Evolutionary conservation across 2,888 invertebrate species (phyloP).

Genomic region (Stenolophus ochropezus): DNA sequence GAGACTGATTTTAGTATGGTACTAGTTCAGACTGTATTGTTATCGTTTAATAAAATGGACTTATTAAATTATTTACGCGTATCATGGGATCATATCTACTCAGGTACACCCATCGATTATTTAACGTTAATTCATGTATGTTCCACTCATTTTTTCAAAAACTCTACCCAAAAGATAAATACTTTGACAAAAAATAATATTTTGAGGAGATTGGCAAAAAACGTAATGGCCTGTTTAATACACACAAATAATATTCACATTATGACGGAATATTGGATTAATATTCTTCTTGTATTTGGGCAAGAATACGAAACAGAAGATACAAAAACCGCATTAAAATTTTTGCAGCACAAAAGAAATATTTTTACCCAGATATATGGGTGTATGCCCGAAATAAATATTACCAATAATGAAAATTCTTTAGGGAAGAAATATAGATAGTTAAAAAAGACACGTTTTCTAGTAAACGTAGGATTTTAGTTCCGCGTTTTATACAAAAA

Average conservation of each 20-base stretch:
- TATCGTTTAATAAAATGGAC: conserved; percentile 9
- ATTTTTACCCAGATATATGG: background rate
- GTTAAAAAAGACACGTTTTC: background rate
- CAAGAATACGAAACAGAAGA: background rate
- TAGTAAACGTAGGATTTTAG: background rate
- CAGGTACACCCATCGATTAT: background rate
- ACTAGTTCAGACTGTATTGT: background rate
- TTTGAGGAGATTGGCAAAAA: background rate
- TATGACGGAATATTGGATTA: background rate
- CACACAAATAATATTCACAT: background rate
- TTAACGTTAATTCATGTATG: background rate
- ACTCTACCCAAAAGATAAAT: background rate
- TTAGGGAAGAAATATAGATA: background rate
- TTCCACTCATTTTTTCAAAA: background rate
- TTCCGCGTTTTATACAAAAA: conserved; percentile 5
- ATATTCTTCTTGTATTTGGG: background rate
- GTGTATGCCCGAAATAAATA: background rate
- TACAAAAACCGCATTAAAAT: background rate
- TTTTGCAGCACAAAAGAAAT: background rate
- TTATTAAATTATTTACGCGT: conserved; percentile 1
- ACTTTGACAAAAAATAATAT: background rate
- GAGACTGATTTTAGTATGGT: conserved; percentile 18
- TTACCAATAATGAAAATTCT: background rate
- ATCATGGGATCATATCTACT: conserved; percentile 1
- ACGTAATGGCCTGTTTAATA: background rate